These are phyloP conservation scores for Peromyscus californicus DNA, from an alignment of 2,113 vertebrate genomes.

Conservation along the genomic window DNA sequence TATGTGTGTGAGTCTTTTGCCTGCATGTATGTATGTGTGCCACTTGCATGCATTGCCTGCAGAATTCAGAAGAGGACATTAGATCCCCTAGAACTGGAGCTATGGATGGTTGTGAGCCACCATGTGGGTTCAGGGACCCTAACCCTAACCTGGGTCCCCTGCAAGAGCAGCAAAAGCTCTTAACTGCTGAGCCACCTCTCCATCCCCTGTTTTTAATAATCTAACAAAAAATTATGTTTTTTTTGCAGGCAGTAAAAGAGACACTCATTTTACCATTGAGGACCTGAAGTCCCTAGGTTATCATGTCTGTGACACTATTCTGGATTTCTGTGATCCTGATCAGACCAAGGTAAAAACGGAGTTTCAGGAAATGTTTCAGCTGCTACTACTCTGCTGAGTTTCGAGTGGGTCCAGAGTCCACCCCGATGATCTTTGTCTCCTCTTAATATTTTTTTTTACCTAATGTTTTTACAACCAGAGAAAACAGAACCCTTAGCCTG, in stretches of 20 bases:
- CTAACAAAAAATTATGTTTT: conserved; percentile 42
- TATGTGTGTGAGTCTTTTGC: background rate
- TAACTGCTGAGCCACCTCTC: background rate
- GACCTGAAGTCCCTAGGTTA: conserved; percentile 94
- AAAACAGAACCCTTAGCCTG: background rate
- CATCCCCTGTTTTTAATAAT: background rate
- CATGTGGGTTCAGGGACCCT: background rate
- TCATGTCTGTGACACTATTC: conserved; percentile 94
- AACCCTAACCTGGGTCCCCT: background rate
- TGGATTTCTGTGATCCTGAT: conserved; percentile 95
- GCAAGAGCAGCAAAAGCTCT: background rate
- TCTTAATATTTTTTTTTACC: background rate
- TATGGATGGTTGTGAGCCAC: background rate
- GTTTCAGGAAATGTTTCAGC: background rate
- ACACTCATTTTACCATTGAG: conserved; percentile 91
- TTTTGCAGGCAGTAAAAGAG: conserved; percentile 89
- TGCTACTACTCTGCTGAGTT: background rate
- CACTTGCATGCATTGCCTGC: background rate
- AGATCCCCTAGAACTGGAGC: background rate
- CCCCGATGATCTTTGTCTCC: background rate
- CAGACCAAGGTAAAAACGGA: conserved; percentile 90
- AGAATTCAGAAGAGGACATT: background rate
- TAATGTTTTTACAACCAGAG: background rate
- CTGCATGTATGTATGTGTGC: background rate
- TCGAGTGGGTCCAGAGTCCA: background rate